These are phyloP conservation scores for Ataeniobius toweri DNA, from an alignment of 2,797 vertebrate genomes.

Conservation along the genomic window DNA sequence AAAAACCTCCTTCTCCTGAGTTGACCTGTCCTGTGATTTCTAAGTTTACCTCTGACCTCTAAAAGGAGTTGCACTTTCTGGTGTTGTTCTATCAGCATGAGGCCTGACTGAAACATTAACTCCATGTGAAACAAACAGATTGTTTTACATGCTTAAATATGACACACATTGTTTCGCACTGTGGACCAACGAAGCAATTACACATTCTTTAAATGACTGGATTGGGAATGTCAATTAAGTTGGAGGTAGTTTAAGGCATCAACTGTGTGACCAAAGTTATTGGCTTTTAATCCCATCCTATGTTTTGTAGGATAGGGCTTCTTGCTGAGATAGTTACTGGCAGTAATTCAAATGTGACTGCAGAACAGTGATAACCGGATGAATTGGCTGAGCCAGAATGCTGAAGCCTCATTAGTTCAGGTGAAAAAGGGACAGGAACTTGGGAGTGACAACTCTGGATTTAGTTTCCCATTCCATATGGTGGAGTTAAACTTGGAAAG, in stretches of 20 bases:
- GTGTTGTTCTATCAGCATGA: not conserved
- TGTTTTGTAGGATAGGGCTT: slow-evolving; percentile 12
- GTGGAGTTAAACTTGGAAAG: not conserved
- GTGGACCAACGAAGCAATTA: not conserved
- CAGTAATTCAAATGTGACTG: slow-evolving; percentile 8
- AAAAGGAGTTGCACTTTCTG: not conserved
- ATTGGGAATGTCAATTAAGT: slow-evolving; percentile 13
- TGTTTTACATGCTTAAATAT: not conserved
- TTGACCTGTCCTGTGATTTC: not conserved
- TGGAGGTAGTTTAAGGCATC: slow-evolving; percentile 13
- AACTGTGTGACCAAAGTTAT: slow-evolving; percentile 5
- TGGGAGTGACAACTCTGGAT: not conserved
- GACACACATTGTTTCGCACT: not conserved
- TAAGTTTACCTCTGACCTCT: not conserved
- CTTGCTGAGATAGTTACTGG: not conserved
- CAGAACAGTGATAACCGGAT: not conserved
- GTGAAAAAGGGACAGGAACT: not conserved
- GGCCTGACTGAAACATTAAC: not conserved
- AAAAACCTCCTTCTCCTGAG: too few relatives aligned
- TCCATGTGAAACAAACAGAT: not conserved
- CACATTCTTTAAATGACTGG: slow-evolving; percentile 8
- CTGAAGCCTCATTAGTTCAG: not conserved
- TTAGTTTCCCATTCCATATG: not conserved
- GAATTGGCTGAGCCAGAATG: not conserved
- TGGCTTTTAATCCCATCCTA: slow-evolving; percentile 7